These are phyloP conservation scores for Drosophila triauraria DNA, from an alignment of 1,140 invertebrate genomes.

Conservation along the genomic window DNA sequence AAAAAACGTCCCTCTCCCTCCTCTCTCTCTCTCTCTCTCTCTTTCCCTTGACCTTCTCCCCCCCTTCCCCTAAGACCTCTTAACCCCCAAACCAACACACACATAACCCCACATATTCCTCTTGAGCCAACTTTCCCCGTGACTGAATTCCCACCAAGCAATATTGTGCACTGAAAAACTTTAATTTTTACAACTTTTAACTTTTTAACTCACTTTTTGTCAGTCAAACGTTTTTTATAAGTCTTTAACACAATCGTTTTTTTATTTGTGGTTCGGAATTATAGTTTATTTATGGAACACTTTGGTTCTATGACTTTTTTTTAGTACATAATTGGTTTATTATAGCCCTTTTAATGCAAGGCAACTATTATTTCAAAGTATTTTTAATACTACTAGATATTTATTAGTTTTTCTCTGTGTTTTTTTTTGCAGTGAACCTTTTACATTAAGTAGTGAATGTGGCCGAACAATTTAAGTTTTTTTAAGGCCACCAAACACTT, in stretches of 20 bases:
- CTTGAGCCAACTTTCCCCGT: constrained; percentile 27
- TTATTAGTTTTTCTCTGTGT: neutral
- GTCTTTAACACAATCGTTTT: neutral
- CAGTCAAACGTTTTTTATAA: constrained; percentile 1
- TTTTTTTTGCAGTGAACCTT: neutral
- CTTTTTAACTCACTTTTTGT: constrained; percentile 2
- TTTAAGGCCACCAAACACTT: neutral
- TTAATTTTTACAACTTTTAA: neutral
- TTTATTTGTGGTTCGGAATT: constrained; percentile 16
- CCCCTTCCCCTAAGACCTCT: neutral
- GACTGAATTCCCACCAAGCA: constrained; percentile 23
- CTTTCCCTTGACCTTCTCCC: constrained; percentile 3
- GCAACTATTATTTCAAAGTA: neutral
- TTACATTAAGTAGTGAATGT: neutral
- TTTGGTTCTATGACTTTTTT: neutral
- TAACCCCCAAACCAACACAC: neutral
- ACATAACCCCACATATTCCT: constrained; percentile 20
- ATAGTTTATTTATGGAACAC: neutral
- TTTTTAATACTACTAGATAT: neutral
- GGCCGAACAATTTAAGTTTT: neutral
- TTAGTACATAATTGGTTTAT: neutral
- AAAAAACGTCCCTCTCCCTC: neutral
- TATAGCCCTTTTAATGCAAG: neutral
- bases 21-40: neutral
- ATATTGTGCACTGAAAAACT: constrained; percentile 12